phyloP scores from a whole-genome alignment of 2,888 invertebrate genomes.

The Mycalesis mineus region DNA sequence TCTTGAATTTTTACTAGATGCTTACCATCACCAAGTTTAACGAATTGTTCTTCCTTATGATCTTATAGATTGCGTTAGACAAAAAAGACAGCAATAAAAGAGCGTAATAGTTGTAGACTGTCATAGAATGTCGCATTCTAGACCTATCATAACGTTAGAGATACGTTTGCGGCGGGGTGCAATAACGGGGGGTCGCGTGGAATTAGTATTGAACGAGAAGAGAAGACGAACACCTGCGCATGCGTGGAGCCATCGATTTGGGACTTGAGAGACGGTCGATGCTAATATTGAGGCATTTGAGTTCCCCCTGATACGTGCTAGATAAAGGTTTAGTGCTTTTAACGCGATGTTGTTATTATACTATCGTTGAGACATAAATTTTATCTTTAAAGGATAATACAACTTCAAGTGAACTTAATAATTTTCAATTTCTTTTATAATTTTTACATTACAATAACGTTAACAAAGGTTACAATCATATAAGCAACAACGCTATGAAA shows the following conservation, averaged over 20 bases:
- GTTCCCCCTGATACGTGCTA: conserved; percentile 2
- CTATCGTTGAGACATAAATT: no score
- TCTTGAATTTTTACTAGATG: no score
- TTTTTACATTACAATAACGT: no score
- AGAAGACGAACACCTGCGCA: conserved; percentile 36
- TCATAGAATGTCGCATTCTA: conserved; percentile 32
- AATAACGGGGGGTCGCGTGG: conserved; percentile 55
- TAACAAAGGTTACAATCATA: no score
- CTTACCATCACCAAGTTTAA: no score
- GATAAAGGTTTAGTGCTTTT: not conserved
- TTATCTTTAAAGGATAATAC: no score
- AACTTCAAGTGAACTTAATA: no score
- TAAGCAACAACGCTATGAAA: no score
- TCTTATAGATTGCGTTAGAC: not conserved
- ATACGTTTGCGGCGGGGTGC: conserved; percentile 59
- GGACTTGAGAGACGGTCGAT: conserved; percentile 17
- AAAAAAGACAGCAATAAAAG: not conserved
- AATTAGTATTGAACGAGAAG: conserved; percentile 47
- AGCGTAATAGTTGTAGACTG: not conserved
- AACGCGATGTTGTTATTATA: no score
- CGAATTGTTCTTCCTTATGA: no score
- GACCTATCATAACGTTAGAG: conserved; percentile 69
- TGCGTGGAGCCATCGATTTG: conserved; percentile 47
- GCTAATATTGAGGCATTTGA: conserved; percentile 10
- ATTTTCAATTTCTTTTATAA: no score